Base-by-base conservation (phyloP, 2,888 invertebrate species). In the Lasioglossum leucozonium region DNA sequence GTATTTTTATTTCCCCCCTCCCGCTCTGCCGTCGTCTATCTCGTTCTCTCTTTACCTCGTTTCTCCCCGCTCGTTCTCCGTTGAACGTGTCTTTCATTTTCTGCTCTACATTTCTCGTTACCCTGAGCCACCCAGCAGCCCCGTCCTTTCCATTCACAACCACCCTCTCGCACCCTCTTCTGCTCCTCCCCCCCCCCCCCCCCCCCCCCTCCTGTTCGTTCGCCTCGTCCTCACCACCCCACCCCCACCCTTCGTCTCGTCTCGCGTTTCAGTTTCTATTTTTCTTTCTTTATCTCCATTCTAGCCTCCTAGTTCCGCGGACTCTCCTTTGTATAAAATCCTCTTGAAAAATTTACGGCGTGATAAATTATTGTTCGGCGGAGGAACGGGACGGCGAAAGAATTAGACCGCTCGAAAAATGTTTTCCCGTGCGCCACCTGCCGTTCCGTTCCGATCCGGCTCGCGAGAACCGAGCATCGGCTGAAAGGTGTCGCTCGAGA, bases 311-410 rank as follows among this genome's bases (percentile, higher is more conserved):
- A 67, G 34, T 72, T 77, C 51, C 81, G 65, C 62, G 72, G 72
- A 75, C 72, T 81, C 44, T 65, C 42, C 73, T 73, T 82, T 81
- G 55, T 83, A 74, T 71, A 72, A 81, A 80, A 85, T 87, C 85
- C 82, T 80, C 89, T 78, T 89, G 87, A 86, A 87, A 83, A 85
- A 87, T 89, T 89, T 86, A 89, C 87, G 86, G 65, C 81, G 83
- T 82, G 86, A 89, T 88, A 89, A 89, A 89, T 88, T 86, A 88
- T 89, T 89, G 84, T 89, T 89, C 88, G 78, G 77, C 18, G 22
- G 44, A 72, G 26, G 72, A 40, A 51, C 71, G 75, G 71, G 58
- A 80, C 73, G 81, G 51, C 51, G 79, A 78, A 77, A 75, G 82
- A 88, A 89, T 89, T 87, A 81, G 78, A 82, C 82, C 84, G 79